phyloP scores from a whole-genome alignment of 2,888 invertebrate genomes.

The Philereme transversata region DNA sequence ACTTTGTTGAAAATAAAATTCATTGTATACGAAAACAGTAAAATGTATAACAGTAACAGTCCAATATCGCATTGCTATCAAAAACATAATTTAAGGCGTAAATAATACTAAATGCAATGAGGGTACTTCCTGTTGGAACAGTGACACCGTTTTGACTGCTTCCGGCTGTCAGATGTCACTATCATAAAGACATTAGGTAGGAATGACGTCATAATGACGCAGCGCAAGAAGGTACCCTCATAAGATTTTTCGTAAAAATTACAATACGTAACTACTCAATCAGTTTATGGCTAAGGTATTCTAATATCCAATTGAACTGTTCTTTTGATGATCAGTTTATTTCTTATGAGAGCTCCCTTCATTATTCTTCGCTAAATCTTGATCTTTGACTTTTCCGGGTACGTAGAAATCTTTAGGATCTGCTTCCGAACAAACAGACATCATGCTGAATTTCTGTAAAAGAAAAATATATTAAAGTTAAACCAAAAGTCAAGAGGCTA shows the following conservation, averaged over 20 bases:
- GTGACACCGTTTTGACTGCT: constrained; percentile 6
- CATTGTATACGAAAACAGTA: constrained; percentile 1
- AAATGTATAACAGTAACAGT: constrained; percentile 10
- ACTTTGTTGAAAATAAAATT: constrained; percentile 11
- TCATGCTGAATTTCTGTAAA: constrained; percentile 28
- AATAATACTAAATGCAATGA: constrained; percentile 8
- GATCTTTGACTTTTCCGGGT: constrained; percentile 44
- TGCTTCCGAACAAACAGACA: constrained; percentile 31
- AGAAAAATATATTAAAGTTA: constrained; percentile 1
- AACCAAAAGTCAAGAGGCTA: too few species aligned
- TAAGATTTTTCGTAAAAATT: constrained; percentile 10
- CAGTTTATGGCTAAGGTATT: constrained; percentile 8
- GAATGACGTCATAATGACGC: not conserved
- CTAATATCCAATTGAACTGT: not conserved
- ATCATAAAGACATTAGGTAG: not conserved
- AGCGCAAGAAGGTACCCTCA: not conserved
- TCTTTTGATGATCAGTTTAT: constrained; percentile 4
- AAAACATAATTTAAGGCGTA: constrained; percentile 5
- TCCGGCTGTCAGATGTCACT: constrained; percentile 5
- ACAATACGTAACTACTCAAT: constrained; percentile 13
- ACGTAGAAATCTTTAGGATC: constrained; percentile 58
- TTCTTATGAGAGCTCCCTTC: constrained; percentile 13
- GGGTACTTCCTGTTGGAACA: constrained; percentile 1
- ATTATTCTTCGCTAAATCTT: constrained; percentile 9
- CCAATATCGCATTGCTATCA: constrained; percentile 13